These are phyloP conservation scores for Ibycter americanus DNA, from an alignment of 2,797 vertebrate species.

Conservation along the genomic window DNA sequence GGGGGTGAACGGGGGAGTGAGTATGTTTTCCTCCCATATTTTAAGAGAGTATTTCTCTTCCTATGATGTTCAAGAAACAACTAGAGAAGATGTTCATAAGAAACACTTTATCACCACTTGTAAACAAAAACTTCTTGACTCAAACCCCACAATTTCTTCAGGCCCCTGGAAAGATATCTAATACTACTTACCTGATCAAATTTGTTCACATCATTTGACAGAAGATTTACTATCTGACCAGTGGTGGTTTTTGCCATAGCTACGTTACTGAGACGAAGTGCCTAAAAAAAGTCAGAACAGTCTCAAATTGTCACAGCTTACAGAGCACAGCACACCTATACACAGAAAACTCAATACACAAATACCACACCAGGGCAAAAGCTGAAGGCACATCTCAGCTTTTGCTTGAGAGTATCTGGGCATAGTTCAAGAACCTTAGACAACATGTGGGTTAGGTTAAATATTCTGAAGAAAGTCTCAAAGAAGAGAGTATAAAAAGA, in stretches of 20 bases:
- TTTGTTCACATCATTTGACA: slow-evolving; percentile 94
- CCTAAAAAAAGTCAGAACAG: slow-evolving; percentile 72
- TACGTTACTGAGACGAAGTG: slow-evolving; percentile 85
- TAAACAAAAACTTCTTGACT: neutral
- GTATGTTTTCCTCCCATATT: neutral
- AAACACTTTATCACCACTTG: neutral
- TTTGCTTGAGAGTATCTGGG: neutral
- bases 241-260: slow-evolving; percentile 94
- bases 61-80: neutral
- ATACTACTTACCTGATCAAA: slow-evolving; percentile 87
- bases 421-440: neutral
- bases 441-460: neutral
- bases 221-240: slow-evolving; percentile 94
- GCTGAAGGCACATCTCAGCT: neutral
- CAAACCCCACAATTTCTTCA: neutral
- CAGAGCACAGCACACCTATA: neutral
- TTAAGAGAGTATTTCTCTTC: neutral
- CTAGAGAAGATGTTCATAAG: neutral
- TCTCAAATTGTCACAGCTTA: neutral
- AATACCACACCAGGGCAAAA: neutral
- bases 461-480: neutral
- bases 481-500: neutral
- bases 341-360: neutral
- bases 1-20: too few relatives aligned
- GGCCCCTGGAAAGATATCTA: neutral